phyloP scores from a whole-genome alignment of 23 tunicate genomes.

The Trididemnum clinides region DNA sequence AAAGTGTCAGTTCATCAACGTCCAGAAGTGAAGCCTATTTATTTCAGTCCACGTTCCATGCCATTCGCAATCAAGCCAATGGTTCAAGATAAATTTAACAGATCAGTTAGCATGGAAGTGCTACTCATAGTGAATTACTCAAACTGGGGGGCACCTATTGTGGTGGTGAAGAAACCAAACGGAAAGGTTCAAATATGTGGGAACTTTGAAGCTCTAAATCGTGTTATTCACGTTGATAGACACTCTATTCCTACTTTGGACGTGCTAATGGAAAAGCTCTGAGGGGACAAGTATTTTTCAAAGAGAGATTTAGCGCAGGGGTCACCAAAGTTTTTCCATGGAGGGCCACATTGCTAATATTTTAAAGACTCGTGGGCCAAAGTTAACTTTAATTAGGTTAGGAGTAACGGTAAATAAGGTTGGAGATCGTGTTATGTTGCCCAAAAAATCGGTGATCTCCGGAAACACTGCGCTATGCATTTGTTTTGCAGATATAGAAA shows the following conservation, averaged over 20 bases:
- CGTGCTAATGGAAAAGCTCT: background rate
- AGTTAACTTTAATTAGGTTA: too few species aligned
- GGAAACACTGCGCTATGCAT: too few species aligned
- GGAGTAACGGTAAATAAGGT: too few species aligned
- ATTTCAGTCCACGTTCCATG: background rate
- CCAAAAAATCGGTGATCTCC: too few species aligned
- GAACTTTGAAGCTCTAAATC: slow-evolving; percentile 18
- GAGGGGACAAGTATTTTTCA: background rate
- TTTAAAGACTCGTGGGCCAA: too few species aligned
- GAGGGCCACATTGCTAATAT: too few species aligned
- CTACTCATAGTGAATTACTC: background rate
- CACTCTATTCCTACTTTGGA: slow-evolving; percentile 19
- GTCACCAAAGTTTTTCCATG: too few species aligned
- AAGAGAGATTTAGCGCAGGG: slow-evolving; percentile 28
- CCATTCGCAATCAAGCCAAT: slow-evolving; percentile 7
- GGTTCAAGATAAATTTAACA: background rate
- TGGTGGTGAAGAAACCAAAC: background rate
- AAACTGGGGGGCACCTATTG: slow-evolving; percentile 28
- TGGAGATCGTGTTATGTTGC: too few species aligned
- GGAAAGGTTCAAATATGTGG: slow-evolving; percentile 17
- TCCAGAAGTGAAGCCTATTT: background rate
- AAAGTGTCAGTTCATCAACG: slow-evolving; percentile 4
- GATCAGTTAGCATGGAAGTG: background rate
- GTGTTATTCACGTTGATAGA: background rate
- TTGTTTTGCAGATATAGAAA: too few species aligned